Base-by-base conservation (phyloP, 2,797 vertebrate genomes). In the Diplodus sargus region DNA sequence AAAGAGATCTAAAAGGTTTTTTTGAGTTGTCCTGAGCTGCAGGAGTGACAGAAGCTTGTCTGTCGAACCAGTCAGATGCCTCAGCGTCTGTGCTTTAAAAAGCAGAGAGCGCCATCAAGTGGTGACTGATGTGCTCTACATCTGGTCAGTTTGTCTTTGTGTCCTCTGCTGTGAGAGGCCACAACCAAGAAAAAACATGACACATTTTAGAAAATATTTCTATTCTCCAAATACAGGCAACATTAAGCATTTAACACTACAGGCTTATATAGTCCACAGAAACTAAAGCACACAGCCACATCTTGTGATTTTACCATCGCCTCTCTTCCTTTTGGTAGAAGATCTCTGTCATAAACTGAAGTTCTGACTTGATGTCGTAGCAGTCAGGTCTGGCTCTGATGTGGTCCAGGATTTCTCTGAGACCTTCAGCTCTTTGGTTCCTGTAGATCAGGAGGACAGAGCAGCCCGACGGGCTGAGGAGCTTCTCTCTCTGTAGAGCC, bases 361-460 rank as follows among this genome's bases (percentile, higher is more conserved):
- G 30, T 52, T 85, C 80, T 4, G 72, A 69, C 18, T 59, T 66
- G 45, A 92, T 28, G 23, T 48, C 51, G 85, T 89, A 94, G 30
- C 43, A 63, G 11, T 85, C 61, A 0, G 70, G 43, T 74, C 67
- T 81, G 15, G 20, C 25, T 28, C 58, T 68, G 45, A 94, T n/a
- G 25, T 91, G 78, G 16, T 90, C 73, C 77, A 92, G 68, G 51
- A 93, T 43, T 4, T 67, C 77, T 61, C 42, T 77, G 2, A 67
- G 51, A 6, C 76, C 82, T 12, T 51, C 74, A 1, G 81, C 53
- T 56, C 79, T 65, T 7, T 63, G 56, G 1, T 67, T 68, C 67
- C 90, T 76, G 72, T 85, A 62, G 62, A 91, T 82, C 69, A 95
- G 71, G 14, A 96, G 54, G 3, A 95, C 54, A 9, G 88, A 90